phyloP scores from a whole-genome alignment of 2,888 invertebrate genomes.

The Drosophila cognata region DNA sequence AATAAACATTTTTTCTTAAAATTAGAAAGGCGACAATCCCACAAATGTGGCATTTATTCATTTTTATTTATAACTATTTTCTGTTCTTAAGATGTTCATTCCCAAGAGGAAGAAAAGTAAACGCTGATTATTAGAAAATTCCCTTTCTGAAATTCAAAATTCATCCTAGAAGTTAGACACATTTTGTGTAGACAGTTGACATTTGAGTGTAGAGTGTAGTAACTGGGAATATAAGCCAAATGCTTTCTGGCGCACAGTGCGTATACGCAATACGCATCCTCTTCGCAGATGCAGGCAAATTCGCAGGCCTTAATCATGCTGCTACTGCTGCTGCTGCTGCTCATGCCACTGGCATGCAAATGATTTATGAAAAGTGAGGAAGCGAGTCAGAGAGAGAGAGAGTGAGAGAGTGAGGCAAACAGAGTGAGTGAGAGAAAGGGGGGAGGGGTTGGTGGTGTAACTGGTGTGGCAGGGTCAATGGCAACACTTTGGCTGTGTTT shows the following conservation, averaged over 20 bases:
- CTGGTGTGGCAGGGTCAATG: slow-evolving; percentile 52
- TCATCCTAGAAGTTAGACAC: neutral
- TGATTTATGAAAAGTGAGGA: slow-evolving; percentile 47
- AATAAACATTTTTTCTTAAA: neutral
- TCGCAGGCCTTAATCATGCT: slow-evolving; percentile 15
- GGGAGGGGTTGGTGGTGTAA: neutral
- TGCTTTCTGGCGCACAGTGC: neutral
- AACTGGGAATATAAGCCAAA: neutral
- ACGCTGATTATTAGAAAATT: neutral
- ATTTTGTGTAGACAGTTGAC: too few relatives aligned
- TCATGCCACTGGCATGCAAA: slow-evolving; percentile 42
- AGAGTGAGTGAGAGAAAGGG: neutral
- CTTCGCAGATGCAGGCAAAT: slow-evolving; percentile 25
- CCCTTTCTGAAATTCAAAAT: neutral
- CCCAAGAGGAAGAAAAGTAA: too few relatives aligned
- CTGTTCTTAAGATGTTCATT: too few relatives aligned
- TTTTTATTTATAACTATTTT: neutral
- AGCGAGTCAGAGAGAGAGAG: neutral
- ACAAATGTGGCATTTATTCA: neutral
- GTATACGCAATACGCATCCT: slow-evolving; percentile 18
- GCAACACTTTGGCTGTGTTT: slow-evolving; percentile 51
- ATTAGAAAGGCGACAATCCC: neutral
- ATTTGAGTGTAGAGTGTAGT: neutral
- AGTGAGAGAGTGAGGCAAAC: neutral
- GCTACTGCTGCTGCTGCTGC: slow-evolving; percentile 22